These are phyloP conservation scores for Lepilemur septentrionalis DNA, from an alignment of 2,797 vertebrate genomes.

Conservation along the genomic window DNA sequence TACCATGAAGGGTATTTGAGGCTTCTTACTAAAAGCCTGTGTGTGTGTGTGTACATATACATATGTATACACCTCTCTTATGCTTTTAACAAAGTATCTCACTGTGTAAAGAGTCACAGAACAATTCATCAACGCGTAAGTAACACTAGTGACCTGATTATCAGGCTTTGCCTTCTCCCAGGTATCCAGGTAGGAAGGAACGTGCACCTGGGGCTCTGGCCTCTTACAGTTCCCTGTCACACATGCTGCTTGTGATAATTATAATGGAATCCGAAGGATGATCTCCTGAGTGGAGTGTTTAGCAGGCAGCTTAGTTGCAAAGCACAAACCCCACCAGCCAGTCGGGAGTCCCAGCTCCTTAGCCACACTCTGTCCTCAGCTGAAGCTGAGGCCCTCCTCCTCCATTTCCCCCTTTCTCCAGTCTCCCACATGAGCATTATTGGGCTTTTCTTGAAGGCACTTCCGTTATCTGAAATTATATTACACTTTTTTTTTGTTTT, in stretches of 20 bases:
- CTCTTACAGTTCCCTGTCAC: too few species aligned
- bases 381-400: neutral
- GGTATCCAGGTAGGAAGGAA: fast-evolving
- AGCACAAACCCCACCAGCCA: fast-evolving
- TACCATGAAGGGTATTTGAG: too few species aligned
- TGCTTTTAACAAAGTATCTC: neutral
- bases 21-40: neutral
- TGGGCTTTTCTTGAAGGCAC: fast-evolving
- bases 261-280: neutral
- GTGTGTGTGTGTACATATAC: neutral
- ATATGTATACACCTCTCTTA: neutral
- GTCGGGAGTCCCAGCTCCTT: fast-evolving
- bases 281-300: neutral
- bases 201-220: fast-evolving
- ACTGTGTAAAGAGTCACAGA: neutral
- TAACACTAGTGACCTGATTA: fast-evolving
- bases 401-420: neutral
- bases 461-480: fast-evolving
- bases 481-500: neutral
- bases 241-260: fast-evolving
- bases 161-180: too few species aligned
- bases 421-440: fast-evolving
- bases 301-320: neutral
- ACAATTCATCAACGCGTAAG: fast-evolving
- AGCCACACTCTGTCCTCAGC: neutral